Evolutionary conservation across 2,113 vertebrate species (phyloP), one percentile per base, ranked within the genome.

Genomic region (Pionites leucogaster): DNA sequence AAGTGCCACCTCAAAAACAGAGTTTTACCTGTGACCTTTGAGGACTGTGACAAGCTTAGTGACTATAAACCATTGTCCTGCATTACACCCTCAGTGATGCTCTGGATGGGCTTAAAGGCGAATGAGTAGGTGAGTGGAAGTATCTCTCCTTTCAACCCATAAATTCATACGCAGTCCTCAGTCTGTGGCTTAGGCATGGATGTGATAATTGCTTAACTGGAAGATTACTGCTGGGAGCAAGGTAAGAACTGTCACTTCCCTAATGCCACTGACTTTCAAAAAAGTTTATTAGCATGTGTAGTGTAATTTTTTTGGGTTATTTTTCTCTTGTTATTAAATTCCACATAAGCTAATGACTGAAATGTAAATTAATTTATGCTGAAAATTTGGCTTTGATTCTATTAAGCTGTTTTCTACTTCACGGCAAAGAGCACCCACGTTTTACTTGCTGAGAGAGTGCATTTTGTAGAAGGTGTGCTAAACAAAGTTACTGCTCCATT

Each of bases 351-450:
- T 88, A 85, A 63, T 41, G n/a, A 85, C 47, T 4, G 16, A 89
- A 78, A 59, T 24, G 46, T 39, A 72, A 65, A 93, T 77, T 69
- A 63, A 87, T 90, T 91, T 72, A 28, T 35, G 9, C 78, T 72
- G 44, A 44, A 79, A 55, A 53, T 62, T 53, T 46, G 72, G 27
- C 63, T 72, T 69, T 44, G 57, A 10, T 29, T 24, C 25, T 13
- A 16, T 1, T 1, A 86, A 42, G 41, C 35, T 7, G 3, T 31
- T 76, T 55, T 19, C 33, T 57, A 12, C 39, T n/a, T 35, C 3
- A 23, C 27, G 70, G 46, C 42, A 59, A n/a, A 27, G 44, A 13
- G 27, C 42, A 17, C 2, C 10, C 49, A 3, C 0, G 2, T n/a
- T 65, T 31, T 27, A 28, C 46, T 24, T 19, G 1, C 82, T 3